Conservation (phyloP, 2,888 invertebrate species). For the Graphium colonna region DNA sequence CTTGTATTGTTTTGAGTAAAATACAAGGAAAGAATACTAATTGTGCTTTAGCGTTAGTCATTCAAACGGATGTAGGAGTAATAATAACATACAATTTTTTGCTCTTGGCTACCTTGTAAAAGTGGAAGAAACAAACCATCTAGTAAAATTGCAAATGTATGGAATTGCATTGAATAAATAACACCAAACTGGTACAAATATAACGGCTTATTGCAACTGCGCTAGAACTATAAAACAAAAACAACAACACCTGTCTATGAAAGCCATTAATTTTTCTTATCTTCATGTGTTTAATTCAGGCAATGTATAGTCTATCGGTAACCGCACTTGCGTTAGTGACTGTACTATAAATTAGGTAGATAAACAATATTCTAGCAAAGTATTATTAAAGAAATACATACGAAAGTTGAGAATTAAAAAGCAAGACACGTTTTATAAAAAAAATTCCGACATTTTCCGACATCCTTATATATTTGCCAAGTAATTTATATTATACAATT, state of each 20-base stretch:
- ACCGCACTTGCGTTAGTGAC: neutral
- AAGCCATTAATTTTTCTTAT: constrained; percentile 16
- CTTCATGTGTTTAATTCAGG: constrained; percentile 10
- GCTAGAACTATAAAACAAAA: constrained; percentile 9
- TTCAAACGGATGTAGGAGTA: no score
- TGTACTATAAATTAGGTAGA: neutral
- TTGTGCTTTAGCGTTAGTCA: no score
- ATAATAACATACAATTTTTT: no score
- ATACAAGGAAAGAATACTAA: no score
- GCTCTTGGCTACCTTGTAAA: constrained; percentile 1
- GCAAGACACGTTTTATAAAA: neutral
- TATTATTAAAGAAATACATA: neutral
- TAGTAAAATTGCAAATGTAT: constrained; percentile 16
- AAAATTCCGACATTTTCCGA: neutral
- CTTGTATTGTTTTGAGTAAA: no score
- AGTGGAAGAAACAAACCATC: constrained; percentile 1
- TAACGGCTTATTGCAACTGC: constrained; percentile 1
- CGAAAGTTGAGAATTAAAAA: no score
- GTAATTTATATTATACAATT: neutral
- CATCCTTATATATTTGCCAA: neutral
- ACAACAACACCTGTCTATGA: constrained; percentile 20
- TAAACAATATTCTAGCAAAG: neutral
- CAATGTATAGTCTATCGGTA: constrained; percentile 2
- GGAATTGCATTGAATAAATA: constrained; percentile 17
- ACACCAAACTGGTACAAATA: constrained; percentile 7